Conservation (phyloP, 1,140 invertebrate genomes). For the Anastrepha obliqua region DNA sequence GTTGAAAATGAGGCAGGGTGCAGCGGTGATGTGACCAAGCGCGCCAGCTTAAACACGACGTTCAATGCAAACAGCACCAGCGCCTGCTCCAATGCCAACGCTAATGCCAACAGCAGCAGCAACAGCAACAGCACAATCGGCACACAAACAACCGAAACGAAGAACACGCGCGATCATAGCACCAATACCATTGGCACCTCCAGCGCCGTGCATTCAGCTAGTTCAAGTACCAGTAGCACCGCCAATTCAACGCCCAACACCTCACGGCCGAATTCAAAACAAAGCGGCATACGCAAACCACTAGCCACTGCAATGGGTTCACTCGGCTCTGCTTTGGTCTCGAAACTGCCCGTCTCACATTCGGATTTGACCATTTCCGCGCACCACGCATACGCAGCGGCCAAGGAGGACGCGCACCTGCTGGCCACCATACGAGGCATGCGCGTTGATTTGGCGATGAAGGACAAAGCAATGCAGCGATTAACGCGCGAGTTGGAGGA, state of each 20-base stretch:
- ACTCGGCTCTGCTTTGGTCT: conserved; percentile 54
- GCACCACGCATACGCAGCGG: conserved; percentile 58
- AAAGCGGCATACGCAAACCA: conserved; percentile 65
- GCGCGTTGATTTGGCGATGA: conserved; percentile 82
- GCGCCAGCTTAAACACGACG: conserved; percentile 4
- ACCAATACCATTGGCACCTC: conserved; percentile 69
- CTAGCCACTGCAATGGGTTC: conserved; percentile 41
- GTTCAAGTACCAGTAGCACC: conserved; percentile 76
- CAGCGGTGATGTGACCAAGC: not conserved
- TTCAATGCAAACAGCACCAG: not conserved
- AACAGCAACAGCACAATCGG: not conserved
- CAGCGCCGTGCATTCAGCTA: conserved; percentile 70
- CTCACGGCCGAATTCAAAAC: conserved; percentile 71
- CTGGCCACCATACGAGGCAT: conserved; percentile 85
- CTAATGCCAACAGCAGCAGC: not conserved
- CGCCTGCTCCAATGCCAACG: not conserved
- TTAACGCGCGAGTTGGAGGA: conserved; percentile 85
- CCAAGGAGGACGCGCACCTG: conserved; percentile 84
- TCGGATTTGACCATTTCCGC: conserved; percentile 72
- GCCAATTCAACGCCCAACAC: conserved; percentile 76
- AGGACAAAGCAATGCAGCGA: conserved; percentile 82
- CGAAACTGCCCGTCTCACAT: conserved; percentile 71
- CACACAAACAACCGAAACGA: conserved; percentile 49
- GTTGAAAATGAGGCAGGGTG: conserved; percentile 30
- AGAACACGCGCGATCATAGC: conserved; percentile 66